Evolutionary conservation across 2,888 invertebrate species (phyloP).

Genomic region (Galerucella nymphaeae): DNA sequence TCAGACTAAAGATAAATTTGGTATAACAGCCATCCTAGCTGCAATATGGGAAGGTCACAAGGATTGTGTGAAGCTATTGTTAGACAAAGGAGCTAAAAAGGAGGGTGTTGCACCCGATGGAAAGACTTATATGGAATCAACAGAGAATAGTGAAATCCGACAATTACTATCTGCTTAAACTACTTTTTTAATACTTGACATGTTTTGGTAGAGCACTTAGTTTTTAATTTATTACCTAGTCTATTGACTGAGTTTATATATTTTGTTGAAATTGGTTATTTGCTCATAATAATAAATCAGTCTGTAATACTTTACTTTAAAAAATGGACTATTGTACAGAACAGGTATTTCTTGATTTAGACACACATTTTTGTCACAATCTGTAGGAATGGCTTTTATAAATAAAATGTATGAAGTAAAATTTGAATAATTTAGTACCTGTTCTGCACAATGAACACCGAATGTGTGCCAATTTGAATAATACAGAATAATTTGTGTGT

Average conservation of each 20-base stretch:
- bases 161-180: slow-evolving; percentile 68
- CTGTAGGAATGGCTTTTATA: too few relatives aligned
- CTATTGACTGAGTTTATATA: slow-evolving; percentile 25
- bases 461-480: background rate
- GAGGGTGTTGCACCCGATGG: slow-evolving; percentile 89
- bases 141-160: slow-evolving; percentile 92
- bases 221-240: slow-evolving; percentile 28
- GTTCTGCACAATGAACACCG: too few relatives aligned
- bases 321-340: background rate
- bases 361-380: too few relatives aligned
- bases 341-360: too few relatives aligned
- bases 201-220: slow-evolving; percentile 35
- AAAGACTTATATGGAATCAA: slow-evolving; percentile 85
- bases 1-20: slow-evolving; percentile 93
- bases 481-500: too few relatives aligned
- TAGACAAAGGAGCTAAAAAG: slow-evolving; percentile 87
- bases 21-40: slow-evolving; percentile 91
- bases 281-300: background rate
- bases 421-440: too few relatives aligned
- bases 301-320: background rate
- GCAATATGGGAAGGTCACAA: slow-evolving; percentile 98
- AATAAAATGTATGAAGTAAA: too few relatives aligned
- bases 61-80: slow-evolving; percentile 86
- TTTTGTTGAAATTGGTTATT: slow-evolving; percentile 6
- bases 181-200: slow-evolving; percentile 27